Conservation (phyloP, 1,140 invertebrate species). For the Pristionchus pacificus region DNA sequence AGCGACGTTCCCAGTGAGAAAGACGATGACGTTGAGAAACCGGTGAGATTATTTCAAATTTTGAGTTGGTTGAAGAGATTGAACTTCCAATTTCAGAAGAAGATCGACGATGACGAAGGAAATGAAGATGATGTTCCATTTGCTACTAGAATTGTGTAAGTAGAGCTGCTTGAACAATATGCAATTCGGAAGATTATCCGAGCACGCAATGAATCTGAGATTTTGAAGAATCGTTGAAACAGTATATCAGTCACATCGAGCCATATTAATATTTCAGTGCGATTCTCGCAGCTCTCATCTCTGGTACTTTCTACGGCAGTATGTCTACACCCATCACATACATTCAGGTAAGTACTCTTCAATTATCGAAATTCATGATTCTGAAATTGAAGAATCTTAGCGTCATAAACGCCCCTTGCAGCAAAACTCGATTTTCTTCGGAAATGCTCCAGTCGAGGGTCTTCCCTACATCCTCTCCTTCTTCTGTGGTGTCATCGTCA, state of each 20-base stretch:
- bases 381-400: not conserved
- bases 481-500: conserved; percentile 7
- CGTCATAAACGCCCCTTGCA: not conserved
- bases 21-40: not conserved
- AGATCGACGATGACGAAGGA: not conserved
- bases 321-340: conserved; percentile 36
- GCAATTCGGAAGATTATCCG: not conserved
- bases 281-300: conserved; percentile 23
- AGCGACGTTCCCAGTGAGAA: not conserved
- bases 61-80: no score
- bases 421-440: not conserved
- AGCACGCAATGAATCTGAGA: not conserved
- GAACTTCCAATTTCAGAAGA: not conserved
- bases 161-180: no score
- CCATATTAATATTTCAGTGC: conserved; percentile 22
- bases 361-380: no score
- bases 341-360: conserved; percentile 21
- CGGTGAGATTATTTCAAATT: no score
- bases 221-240: no score
- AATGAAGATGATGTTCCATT: no score
- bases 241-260: no score
- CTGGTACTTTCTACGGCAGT: conserved; percentile 33
- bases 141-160: not conserved
- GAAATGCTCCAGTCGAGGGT: not conserved
- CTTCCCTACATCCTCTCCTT: conserved; percentile 8